Conservation (phyloP, 2,888 invertebrate species). For the Acanthosepion pharaonis region DNA sequence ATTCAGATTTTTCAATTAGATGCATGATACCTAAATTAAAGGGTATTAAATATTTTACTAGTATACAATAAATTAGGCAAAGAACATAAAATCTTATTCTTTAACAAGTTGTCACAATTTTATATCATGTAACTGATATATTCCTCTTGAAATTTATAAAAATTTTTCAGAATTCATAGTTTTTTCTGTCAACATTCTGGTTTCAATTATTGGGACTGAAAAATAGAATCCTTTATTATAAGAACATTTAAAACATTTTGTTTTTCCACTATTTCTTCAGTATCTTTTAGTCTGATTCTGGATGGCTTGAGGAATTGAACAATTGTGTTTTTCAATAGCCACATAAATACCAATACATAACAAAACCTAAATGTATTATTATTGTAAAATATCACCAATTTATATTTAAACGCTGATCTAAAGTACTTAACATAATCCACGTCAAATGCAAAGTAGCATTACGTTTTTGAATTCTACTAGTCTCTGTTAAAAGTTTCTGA, state of each 20-base stretch:
- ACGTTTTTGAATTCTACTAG: too few relatives aligned
- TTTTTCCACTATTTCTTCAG: not conserved
- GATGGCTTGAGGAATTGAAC: not conserved
- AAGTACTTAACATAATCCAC: too few relatives aligned
- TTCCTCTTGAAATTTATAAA: not conserved
- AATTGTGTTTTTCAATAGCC: not conserved
- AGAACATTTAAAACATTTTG: not conserved
- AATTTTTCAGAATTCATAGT: not conserved
- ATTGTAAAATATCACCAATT: not conserved
- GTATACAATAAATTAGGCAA: not conserved
- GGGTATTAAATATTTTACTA: not conserved
- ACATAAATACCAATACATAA: not conserved
- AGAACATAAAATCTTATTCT: not conserved
- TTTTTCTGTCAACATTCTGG: not conserved
- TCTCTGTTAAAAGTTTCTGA: too few relatives aligned
- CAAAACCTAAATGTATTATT: not conserved
- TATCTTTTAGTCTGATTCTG: not conserved
- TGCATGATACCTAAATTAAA: not conserved
- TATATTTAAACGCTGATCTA: too few relatives aligned
- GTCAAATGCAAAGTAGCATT: too few relatives aligned
- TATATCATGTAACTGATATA: not conserved
- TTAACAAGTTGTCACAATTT: not conserved
- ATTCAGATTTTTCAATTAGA: not conserved
- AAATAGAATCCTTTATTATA: not conserved
- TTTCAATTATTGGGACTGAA: not conserved